Evolutionary conservation across 2,797 vertebrate species (phyloP).

Genomic region (Triplophysa bombifrons): DNA sequence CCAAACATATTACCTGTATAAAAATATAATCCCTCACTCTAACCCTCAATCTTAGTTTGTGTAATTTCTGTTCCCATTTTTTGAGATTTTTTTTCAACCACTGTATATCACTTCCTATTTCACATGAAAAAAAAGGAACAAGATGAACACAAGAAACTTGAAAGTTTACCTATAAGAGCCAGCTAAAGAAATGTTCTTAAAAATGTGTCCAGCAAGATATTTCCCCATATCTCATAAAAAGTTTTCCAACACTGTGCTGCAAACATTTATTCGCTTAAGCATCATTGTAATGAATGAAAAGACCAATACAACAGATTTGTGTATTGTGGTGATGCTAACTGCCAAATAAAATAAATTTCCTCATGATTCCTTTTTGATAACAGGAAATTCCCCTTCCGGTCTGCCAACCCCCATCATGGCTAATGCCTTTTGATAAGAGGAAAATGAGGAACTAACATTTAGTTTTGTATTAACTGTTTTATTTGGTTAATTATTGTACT

Average conservation of each 20-base stretch:
- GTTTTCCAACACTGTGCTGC: too few species aligned
- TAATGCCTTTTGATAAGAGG: neutral
- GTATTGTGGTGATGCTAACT: neutral
- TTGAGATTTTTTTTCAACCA: neutral
- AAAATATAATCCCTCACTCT: neutral
- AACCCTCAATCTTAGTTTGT: neutral
- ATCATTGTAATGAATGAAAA: neutral
- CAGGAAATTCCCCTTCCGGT: neutral
- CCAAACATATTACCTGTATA: too few species aligned
- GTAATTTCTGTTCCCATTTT: neutral
- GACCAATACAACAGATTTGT: neutral
- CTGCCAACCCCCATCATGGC: neutral
- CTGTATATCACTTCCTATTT: conserved; percentile 38
- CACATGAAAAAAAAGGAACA: neutral
- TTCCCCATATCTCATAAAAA: too few species aligned
- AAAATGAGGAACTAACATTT: neutral
- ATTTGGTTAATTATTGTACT: neutral
- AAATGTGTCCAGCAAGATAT: too few species aligned
- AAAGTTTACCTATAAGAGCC: neutral
- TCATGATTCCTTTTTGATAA: neutral
- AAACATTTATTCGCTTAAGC: neutral
- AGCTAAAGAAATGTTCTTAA: neutral
- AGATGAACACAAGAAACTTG: neutral
- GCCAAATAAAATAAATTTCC: too few species aligned
- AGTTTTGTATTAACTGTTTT: too few species aligned